Evolutionary conservation across 2,888 invertebrate species (phyloP), one percentile per base, ranked within the genome.

Genomic region (Melitaea athalia): DNA sequence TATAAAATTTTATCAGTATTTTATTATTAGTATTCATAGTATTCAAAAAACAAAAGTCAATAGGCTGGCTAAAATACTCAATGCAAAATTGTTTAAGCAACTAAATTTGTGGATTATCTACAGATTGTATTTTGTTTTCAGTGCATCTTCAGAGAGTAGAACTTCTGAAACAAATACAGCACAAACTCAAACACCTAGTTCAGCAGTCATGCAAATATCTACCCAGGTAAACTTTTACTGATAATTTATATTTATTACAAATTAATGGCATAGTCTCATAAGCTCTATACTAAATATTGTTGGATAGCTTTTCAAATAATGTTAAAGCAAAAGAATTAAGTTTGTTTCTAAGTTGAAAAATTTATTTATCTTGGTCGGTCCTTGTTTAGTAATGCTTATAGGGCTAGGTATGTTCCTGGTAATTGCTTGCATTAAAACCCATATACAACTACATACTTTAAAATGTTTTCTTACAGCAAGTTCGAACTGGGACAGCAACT

Each of bases 181-280:
- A 55, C 87, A 86, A 82, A 81, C 77, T 59, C 82, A 81, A 69
- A 85, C 87, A 72, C 83, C 79, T 42, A 84, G 82, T 66, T 70
- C 87, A 63, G 79, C 89, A 73, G 91, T 92, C 69, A 92, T 93
- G 91, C 92, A 92, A 84, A 89, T 92, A 71, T 85, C 87, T 33
- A 89, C 84, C 74, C 91, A 91, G 82, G 92, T 91, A 73, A 81
- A 81, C 75, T 53, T 55, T 31, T 15, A 24, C 24, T 24, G 3
- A 24, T 24, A 24, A 24, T 24, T 24, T 24, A 24, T 24, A 24
- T 24, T 24, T 24, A 24, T 24, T 24, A 24, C 3, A 24, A 24
- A n/a, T n/a, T n/a, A n/a, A 0, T 42, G 24, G 24, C 43, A 43
- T 43, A 43, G 43, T 43, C 7, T 7, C 0, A 43, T 43, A 43